A percentile compares a stretch with the other conserved stretches of the same genome.
Conservation (phyloP, 2,797 vertebrate species). For the Lepus oiostolus region DNA sequence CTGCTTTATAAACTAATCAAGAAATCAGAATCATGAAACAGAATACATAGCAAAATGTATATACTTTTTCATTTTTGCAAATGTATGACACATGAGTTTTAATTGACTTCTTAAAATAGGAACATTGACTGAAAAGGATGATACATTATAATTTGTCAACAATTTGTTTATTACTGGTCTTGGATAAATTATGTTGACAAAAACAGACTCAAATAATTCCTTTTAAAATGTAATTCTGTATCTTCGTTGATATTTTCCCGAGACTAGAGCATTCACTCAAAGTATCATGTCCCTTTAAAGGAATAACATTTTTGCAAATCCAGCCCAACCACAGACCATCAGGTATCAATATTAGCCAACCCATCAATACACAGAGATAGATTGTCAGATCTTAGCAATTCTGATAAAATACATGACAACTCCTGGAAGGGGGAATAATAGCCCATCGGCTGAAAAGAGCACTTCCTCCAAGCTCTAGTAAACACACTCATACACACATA, state of each 20-base stretch:
- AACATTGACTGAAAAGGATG: constrained; percentile 43
- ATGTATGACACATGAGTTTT: background rate
- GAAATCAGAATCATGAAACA: constrained; percentile 54
- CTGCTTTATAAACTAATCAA: constrained; percentile 42
- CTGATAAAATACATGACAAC: constrained; percentile 20
- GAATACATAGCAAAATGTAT: background rate
- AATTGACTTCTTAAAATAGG: constrained; percentile 26
- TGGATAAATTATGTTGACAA: constrained; percentile 37
- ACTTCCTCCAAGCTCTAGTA: background rate
- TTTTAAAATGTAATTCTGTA: constrained; percentile 21
- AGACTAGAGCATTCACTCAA: constrained; percentile 20
- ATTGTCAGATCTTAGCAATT: constrained; percentile 65
- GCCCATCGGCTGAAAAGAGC: constrained; percentile 44
- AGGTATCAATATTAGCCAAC: background rate
- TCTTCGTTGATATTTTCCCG: constrained; percentile 23
- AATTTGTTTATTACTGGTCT: constrained; percentile 22
- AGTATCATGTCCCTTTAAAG: constrained; percentile 16
- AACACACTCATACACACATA: background rate
- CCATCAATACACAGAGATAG: background rate
- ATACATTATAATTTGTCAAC: constrained; percentile 49
- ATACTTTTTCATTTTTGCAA: constrained; percentile 38
- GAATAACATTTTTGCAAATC: constrained; percentile 65
- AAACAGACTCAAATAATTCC: constrained; percentile 9
- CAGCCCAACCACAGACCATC: constrained; percentile 20
- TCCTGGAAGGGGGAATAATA: background rate